Evolutionary conservation across 2,113 vertebrate species (phyloP).

Genomic region (Cynopterus brachyotis): DNA sequence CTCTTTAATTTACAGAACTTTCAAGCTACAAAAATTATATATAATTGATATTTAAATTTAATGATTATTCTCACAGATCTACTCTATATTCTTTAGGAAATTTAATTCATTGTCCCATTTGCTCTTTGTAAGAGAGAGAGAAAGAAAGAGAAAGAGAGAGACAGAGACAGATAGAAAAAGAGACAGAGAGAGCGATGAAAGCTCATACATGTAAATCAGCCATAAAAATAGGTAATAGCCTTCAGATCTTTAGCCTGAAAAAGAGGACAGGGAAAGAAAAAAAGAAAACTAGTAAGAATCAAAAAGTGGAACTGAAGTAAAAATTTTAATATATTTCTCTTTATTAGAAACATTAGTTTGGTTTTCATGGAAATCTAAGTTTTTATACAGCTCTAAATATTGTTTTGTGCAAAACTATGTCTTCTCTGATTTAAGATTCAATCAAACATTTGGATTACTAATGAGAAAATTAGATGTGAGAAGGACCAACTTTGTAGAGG

Average conservation of each 20-base stretch:
- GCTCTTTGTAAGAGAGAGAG: not conserved
- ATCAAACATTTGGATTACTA: not conserved
- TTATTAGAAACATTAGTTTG: conserved; percentile 37
- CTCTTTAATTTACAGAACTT: not conserved
- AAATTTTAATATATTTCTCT: conserved; percentile 41
- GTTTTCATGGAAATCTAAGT: conserved; percentile 21
- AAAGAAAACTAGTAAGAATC: conserved; percentile 23
- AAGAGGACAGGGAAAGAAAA: conserved; percentile 32
- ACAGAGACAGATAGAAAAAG: too few relatives aligned
- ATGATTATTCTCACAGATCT: not conserved
- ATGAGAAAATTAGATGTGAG: not conserved
- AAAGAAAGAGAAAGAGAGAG: not conserved
- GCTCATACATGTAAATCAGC: conserved; percentile 13
- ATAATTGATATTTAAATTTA: conserved; percentile 1
- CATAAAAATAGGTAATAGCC: conserved; percentile 25
- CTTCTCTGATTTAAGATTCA: not conserved
- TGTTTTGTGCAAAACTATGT: conserved; percentile 3
- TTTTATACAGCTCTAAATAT: not conserved
- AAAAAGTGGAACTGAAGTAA: conserved; percentile 45
- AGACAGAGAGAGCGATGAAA: not conserved
- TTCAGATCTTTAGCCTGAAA: not conserved
- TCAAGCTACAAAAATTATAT: not conserved
- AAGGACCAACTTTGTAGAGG: not conserved
- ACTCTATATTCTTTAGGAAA: conserved; percentile 17
- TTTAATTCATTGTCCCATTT: not conserved